Conservation (phyloP, 2,888 invertebrate species). For the Uloborus plumipes region DNA sequence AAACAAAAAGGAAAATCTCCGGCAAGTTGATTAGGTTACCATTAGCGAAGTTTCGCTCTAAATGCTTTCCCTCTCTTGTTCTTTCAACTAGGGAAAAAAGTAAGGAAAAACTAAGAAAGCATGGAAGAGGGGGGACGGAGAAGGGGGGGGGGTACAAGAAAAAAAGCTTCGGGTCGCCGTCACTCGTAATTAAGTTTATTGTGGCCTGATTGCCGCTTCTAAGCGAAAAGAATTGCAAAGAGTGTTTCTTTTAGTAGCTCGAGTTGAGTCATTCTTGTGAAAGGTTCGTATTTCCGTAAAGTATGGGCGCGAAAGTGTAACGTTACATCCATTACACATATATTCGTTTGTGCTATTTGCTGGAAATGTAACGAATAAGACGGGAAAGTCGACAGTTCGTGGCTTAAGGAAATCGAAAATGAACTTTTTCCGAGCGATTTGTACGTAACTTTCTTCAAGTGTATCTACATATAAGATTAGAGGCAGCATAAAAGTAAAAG, state of each 20-base stretch:
- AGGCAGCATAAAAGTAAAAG: too few species aligned
- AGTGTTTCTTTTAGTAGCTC: slow-evolving; percentile 46
- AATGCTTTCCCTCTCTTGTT: slow-evolving; percentile 36
- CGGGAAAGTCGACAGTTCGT: too few species aligned
- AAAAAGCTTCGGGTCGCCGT: slow-evolving; percentile 34
- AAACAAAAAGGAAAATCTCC: slow-evolving; percentile 17
- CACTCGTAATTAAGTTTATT: slow-evolving; percentile 61
- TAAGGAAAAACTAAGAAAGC: not conserved
- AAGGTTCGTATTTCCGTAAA: too few species aligned
- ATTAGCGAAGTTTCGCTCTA: slow-evolving; percentile 55
- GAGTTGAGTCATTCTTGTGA: slow-evolving; percentile 6
- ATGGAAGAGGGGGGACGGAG: not conserved
- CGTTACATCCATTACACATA: too few species aligned
- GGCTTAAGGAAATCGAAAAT: too few species aligned
- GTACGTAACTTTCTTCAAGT: too few species aligned
- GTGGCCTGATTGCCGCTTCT: slow-evolving; percentile 55
- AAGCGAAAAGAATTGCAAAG: slow-evolving; percentile 54
- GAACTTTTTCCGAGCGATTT: too few species aligned
- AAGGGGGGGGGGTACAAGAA: not conserved
- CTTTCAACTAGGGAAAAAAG: slow-evolving; percentile 16
- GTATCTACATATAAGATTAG: too few species aligned
- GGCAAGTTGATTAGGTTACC: slow-evolving; percentile 55
- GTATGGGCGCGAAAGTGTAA: too few species aligned
- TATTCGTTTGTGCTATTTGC: too few species aligned
- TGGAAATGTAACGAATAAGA: too few species aligned